phyloP scores from a whole-genome alignment of 2,113 vertebrate genomes.

The Herpailurus yagouaroundi region DNA sequence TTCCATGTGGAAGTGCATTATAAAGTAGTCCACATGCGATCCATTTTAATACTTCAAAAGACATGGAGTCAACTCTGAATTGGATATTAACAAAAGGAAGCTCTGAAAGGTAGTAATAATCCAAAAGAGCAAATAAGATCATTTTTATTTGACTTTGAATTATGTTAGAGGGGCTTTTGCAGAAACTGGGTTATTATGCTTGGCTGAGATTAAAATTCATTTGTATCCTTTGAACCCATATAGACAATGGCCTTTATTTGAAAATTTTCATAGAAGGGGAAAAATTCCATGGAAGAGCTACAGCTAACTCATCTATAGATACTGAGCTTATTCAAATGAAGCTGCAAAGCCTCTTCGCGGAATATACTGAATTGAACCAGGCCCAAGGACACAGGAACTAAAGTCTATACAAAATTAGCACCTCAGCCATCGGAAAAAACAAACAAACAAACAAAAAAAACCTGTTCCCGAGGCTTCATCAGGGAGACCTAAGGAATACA shows the following conservation, averaged over 20 bases:
- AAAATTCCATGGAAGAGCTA: background rate
- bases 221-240: background rate
- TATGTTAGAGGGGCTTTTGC: background rate
- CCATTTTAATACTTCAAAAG: background rate
- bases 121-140: background rate
- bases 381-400: background rate
- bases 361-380: background rate
- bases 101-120: background rate
- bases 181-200: background rate
- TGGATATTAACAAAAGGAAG: background rate
- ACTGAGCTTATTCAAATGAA: background rate
- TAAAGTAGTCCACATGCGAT: accelerated
- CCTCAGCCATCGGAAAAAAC: background rate
- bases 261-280: background rate
- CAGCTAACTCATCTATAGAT: background rate
- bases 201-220: background rate
- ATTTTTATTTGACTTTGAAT: background rate
- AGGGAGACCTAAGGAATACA: background rate
- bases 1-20: background rate
- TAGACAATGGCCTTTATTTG: background rate
- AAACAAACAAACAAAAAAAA: background rate
- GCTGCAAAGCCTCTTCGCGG: background rate
- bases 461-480: background rate
- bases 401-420: background rate
- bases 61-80: background rate